Evolutionary conservation across 2,888 invertebrate genomes (phyloP), one percentile per base, ranked within the genome.

Genomic region (Leptopilina syphax): DNA sequence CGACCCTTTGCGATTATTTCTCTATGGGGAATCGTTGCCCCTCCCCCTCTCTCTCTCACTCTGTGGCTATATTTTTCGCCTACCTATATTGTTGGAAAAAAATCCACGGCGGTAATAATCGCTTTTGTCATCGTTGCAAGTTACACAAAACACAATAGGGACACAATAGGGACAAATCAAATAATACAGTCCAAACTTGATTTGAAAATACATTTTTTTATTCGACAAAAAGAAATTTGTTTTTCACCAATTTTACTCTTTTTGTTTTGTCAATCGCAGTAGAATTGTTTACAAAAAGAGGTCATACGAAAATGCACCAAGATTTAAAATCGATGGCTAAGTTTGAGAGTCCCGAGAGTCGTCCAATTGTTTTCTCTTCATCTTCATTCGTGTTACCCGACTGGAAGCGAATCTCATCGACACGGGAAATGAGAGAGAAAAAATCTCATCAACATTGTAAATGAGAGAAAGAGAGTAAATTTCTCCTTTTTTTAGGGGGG

Each of bases 341-440:
- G 13, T 3, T 24, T 34, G 50, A 70, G 50, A 73, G 68, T 70
- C 57, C 73, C 27, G 27, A 34, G 34, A 70, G 70, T 13, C 27
- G 27, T 70, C 70, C 27, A 70, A 70, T 70, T 8, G n/a, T 54
- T 70, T 57, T 70, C 54, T 73, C 54, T 70, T 34, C 34, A 73
- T 57, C 83, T 80, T 84, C 82, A 73, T 73, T 84, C 83, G 83
- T 87, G 85, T 87, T 87, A 89, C 87, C 86, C 83, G 79, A 80
- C 73, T 76, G 66, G 78, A 80, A 77, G 79, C 57, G 79, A 77
- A 80, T 80, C 77, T 50, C 80, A 78, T 78, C 76, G 77, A 27
- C 12, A n/a, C 41, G 47, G 63, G 65, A 76, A 77, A 54, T 77
- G 73, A 80, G 76, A 76, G 65, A 73, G 70, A 57, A 27, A 60